Evolutionary conservation across 2,888 invertebrate species (phyloP), one percentile per base, ranked within the genome.

Genomic region (Agrotis segetum): DNA sequence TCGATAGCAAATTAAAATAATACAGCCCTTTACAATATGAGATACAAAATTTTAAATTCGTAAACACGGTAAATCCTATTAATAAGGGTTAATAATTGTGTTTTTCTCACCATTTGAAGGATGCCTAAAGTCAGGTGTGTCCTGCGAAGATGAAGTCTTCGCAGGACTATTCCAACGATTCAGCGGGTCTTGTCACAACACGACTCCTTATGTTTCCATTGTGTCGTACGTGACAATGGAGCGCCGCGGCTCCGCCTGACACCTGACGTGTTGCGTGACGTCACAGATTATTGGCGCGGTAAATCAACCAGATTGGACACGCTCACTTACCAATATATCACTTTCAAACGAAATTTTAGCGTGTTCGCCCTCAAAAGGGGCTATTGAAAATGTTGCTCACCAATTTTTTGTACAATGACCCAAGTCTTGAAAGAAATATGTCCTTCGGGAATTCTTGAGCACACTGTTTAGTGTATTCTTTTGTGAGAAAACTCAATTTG

Each of bases 261-360:
- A 94, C 91, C 91, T 94, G 93, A 92, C 88, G 91, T 87, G 89
- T 88, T 85, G 89, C 89, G 91, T 92, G 91, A 92, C 94, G 89
- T 86, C 85, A 89, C 86, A 92, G 90, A 94, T 94, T 94, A 95
- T 94, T 94, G 94, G 90, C 86, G 82, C 89, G 88, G 91, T 95
- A 95, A 94, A 94, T 94, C 94, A 94, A 91, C 85, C 86, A 91
- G 92, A 94, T 94, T 93, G 94, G 93, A 92, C 92, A 87, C 89
- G 89, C 89, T 91, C 91, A 87, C 89, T 87, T 85, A 85, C 89
- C 92, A 85, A 92, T 94, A 91, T 90, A 93, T 93, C 92, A 92
- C 77, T 75, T 71, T 61, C 19, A 65, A 77, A 71, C 52, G 60
- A 84, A 77, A 68, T 82, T 84, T 68, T 77, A 62, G 74, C 73